Evolutionary conservation across 2,113 vertebrate species (phyloP), one percentile per base, ranked within the genome.

Genomic region (Lycaon pictus): DNA sequence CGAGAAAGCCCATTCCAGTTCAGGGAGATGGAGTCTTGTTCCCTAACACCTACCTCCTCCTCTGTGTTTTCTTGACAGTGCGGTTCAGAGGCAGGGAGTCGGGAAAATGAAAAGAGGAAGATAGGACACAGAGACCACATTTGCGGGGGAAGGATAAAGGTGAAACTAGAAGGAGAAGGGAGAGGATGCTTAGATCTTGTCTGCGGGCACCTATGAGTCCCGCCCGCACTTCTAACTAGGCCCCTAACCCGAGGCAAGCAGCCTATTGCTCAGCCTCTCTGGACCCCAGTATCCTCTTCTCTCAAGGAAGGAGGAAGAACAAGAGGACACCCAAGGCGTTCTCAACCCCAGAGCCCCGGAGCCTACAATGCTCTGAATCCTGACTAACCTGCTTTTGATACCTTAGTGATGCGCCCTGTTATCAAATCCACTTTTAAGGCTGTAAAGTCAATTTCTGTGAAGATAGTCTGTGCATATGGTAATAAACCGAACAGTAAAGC

Each of bases 131-230:
- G 12, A 62, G 20, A 37, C 7, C 1, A 0, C 25, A 4, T 9
- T 6, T 10, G 7, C 19, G 6, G 53, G 65, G 43, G 7, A 29
- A 48, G 35, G 27, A 6, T 6, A 56, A 69, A 56, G 55, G 55
- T 55, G 35, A 25, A 20, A 32, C 69, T 20, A 2, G 43, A 32
- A 55, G n/a, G 51, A 77, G 86, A 20, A 6, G 16, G 23, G 77
- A 85, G 35, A 51, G 43, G 15, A 17, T 7, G 60, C 8, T 29
- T 71, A 20, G 32, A 22, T 0, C 37, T 48, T 4, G 4, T 0
- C 0, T 6, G 2, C 19, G 4, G 23, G 15, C 11, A 13, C 32
- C 37, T 48, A 0, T 0, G 1, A 51, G 27, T 48, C 37, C 48
- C 23, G 22, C 2, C 63, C 51, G 29, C 55, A 51, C 3, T 29